A percentile compares a stretch with the other conserved stretches of the same genome.
phyloP scores from a whole-genome alignment of 2,113 vertebrate genomes.

The Labeo rohita region DNA sequence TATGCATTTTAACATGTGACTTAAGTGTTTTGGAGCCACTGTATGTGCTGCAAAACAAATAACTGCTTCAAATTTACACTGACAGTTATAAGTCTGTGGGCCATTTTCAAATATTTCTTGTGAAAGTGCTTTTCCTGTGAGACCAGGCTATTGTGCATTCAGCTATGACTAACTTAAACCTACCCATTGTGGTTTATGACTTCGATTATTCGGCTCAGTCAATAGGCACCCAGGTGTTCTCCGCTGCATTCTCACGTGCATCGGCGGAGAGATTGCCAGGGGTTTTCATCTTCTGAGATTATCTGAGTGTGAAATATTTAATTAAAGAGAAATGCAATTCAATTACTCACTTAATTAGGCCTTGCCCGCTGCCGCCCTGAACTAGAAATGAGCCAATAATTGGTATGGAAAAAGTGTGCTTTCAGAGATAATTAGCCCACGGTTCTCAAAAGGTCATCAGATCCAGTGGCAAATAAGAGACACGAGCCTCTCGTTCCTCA shows the following conservation, averaged over 20 bases:
- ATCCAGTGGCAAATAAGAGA: conserved; percentile 26
- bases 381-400: conserved; percentile 76
- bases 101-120: not conserved
- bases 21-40: not conserved
- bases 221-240: conserved; percentile 49
- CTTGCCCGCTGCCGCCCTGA: conserved; percentile 68
- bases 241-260: conserved; percentile 54
- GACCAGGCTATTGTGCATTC: conserved; percentile 18
- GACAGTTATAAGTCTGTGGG: not conserved
- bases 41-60: conserved; percentile 12
- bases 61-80: not conserved
- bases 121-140: conserved; percentile 15
- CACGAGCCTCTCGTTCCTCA: not conserved
- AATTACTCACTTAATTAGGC: conserved; percentile 82
- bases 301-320: conserved; percentile 81
- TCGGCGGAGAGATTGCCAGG: conserved; percentile 62
- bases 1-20: not conserved
- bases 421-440: conserved; percentile 75
- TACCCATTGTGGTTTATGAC: conserved; percentile 45
- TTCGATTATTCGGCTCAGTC: conserved; percentile 56
- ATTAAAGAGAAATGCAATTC: conserved; percentile 79
- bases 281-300: conserved; percentile 69
- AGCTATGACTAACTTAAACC: conserved; percentile 29
- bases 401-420: conserved; percentile 77
- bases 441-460: conserved; percentile 58